These are phyloP conservation scores for Cryptotermes secundus DNA, from an alignment of 1,140 invertebrate species.

Conservation along the genomic window DNA sequence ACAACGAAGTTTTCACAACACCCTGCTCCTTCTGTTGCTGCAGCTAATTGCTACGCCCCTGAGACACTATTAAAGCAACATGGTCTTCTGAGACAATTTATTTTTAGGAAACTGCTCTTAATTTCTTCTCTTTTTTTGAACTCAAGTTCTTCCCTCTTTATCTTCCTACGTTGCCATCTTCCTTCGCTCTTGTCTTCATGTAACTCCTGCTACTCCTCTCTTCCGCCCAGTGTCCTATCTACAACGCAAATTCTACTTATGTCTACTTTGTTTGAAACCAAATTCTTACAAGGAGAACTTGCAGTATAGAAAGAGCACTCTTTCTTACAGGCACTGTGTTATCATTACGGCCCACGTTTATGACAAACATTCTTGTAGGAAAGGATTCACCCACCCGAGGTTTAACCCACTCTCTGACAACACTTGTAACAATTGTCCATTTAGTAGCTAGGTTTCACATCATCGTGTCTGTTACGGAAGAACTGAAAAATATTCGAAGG, in stretches of 20 bases:
- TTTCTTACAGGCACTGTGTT: neutral
- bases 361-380: neutral
- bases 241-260: neutral
- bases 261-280: neutral
- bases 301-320: neutral
- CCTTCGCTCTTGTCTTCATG: constrained; percentile 8
- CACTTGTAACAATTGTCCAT: too few species aligned
- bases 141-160: neutral
- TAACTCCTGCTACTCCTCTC: neutral
- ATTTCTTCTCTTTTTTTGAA: constrained; percentile 33
- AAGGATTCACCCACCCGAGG: too few species aligned
- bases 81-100: constrained; percentile 34
- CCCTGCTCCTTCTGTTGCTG: constrained; percentile 21
- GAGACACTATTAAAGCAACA: constrained; percentile 35
- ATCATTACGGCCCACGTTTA: neutral
- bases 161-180: neutral
- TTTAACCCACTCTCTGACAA: too few species aligned
- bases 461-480: too few species aligned
- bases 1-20: constrained; percentile 22
- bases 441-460: too few species aligned
- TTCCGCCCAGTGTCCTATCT: neutral
- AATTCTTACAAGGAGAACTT: neutral
- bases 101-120: constrained; percentile 34
- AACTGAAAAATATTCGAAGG: too few species aligned
- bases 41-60: constrained; percentile 31